Conservation (phyloP, 2,888 invertebrate genomes). For the Drosophila tanythrix region DNA sequence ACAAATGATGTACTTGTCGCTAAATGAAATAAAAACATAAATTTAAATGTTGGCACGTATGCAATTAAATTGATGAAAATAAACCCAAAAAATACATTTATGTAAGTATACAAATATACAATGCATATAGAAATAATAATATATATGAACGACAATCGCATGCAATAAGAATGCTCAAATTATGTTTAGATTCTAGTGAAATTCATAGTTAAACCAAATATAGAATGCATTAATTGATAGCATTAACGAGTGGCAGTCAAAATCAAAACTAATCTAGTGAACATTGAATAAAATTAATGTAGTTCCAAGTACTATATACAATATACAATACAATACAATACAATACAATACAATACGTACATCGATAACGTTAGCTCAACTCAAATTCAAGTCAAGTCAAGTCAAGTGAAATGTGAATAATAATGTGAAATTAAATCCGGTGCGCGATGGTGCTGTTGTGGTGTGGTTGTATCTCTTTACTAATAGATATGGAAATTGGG, state of each 20-base stretch:
- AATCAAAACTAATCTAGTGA: constrained; percentile 69
- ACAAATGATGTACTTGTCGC: constrained; percentile 33
- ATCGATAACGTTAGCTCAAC: constrained; percentile 49
- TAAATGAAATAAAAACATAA: constrained; percentile 12
- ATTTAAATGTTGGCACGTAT: constrained; percentile 26
- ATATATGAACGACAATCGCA: constrained; percentile 72
- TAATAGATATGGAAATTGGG: constrained; percentile 58
- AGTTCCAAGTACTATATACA: constrained; percentile 49
- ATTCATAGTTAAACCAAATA: constrained; percentile 55
- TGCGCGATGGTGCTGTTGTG: constrained; percentile 16
- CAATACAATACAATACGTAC: constrained; percentile 7
- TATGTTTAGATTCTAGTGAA: constrained; percentile 33
- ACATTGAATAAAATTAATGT: constrained; percentile 32
- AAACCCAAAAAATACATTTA: constrained; percentile 20
- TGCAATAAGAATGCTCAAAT: constrained; percentile 71
- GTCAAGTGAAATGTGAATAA: constrained; percentile 25
- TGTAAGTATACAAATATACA: constrained; percentile 14
- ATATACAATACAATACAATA: constrained; percentile 4
- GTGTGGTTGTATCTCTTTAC: constrained; percentile 19
- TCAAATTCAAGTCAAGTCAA: constrained; percentile 1
- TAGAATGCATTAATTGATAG: constrained; percentile 35
- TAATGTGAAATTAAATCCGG: constrained; percentile 24
- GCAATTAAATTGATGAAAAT: constrained; percentile 56
- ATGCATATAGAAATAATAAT: constrained; percentile 35
- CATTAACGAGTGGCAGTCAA: constrained; percentile 52